Conservation (phyloP, 2,797 vertebrate species). For the Falco novaeseelandiae region DNA sequence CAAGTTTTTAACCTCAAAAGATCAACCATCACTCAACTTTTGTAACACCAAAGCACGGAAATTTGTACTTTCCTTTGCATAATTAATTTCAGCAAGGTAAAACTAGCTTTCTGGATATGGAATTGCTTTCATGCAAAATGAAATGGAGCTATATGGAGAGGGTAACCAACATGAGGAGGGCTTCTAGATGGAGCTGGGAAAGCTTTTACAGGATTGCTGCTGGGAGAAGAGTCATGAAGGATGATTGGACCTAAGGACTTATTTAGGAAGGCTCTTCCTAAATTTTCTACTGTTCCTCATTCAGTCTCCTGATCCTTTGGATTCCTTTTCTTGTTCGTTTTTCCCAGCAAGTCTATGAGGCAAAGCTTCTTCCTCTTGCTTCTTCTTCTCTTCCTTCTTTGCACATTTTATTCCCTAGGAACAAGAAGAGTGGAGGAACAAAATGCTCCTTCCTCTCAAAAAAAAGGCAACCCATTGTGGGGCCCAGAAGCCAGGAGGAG, state of each 20-base stretch:
- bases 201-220: not conserved
- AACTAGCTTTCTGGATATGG: not conserved
- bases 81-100: not conserved
- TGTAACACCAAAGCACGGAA: not conserved
- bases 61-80: not conserved
- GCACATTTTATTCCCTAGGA: not conserved
- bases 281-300: not conserved
- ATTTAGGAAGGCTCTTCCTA: not conserved
- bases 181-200: not conserved
- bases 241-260: not conserved
- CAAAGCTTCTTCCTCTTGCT: not conserved
- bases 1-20: not conserved
- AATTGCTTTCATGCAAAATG: not conserved
- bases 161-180: not conserved
- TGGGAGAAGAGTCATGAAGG: not conserved
- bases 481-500: not conserved
- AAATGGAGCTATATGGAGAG: not conserved
- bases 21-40: not conserved
- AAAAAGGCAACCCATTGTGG: not conserved
- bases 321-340: not conserved
- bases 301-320: not conserved
- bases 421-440: not conserved
- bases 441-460: not conserved
- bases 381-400: not conserved
- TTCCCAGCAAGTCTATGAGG: not conserved